Conservation (phyloP, 2,888 invertebrate species). For the Spodoptera picta region DNA sequence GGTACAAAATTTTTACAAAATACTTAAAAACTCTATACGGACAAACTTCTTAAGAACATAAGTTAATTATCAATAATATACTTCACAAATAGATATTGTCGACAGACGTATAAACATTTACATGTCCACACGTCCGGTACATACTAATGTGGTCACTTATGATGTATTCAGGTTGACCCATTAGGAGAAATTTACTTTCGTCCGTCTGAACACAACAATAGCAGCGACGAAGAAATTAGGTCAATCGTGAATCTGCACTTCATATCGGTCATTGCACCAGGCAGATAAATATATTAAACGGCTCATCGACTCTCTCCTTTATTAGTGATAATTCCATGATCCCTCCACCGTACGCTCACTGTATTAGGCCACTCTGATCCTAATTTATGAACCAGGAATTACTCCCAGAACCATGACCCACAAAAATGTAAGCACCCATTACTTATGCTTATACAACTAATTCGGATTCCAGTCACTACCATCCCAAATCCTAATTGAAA, state of each 20-base stretch:
- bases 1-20: no score
- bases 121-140: conserved; percentile 52
- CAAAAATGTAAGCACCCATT: conserved; percentile 26
- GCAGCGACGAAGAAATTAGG: conserved; percentile 66
- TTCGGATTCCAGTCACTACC: conserved; percentile 24
- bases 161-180: conserved; percentile 75
- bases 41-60: conserved; percentile 4
- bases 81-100: conserved; percentile 43
- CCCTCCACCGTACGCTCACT: neutral
- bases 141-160: conserved; percentile 67
- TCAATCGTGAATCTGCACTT: conserved; percentile 51
- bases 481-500: conserved; percentile 29
- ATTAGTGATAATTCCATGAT: conserved; percentile 24
- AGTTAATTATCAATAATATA: conserved; percentile 41
- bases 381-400: conserved; percentile 25
- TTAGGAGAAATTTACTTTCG: conserved; percentile 80
- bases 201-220: conserved; percentile 65
- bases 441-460: conserved; percentile 34
- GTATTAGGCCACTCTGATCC: conserved; percentile 6
- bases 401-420: conserved; percentile 10
- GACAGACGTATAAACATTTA: conserved; percentile 33
- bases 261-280: conserved; percentile 33
- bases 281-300: conserved; percentile 36
- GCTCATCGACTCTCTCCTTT: conserved; percentile 34
- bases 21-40: no score